Conservation (phyloP, 2,888 invertebrate genomes). For the Cryptocheilus praepositus region DNA sequence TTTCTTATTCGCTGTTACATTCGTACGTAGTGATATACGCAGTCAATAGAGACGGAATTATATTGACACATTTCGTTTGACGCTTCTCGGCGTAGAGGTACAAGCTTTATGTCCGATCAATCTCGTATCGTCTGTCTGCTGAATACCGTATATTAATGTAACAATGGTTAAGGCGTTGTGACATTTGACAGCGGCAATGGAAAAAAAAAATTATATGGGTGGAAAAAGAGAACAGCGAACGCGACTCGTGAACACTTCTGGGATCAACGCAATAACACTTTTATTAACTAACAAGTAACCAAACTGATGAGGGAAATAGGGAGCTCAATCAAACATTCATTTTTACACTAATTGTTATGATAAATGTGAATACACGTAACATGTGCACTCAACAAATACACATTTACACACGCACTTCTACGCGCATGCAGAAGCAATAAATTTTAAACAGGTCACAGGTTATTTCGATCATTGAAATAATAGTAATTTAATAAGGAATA, state of each 20-base stretch:
- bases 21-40: no score
- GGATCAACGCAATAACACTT: constrained; percentile 61
- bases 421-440: constrained; percentile 37
- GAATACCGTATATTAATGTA: neutral
- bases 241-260: constrained; percentile 64
- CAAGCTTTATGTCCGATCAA: no score
- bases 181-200: constrained; percentile 1
- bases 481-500: constrained; percentile 53
- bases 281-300: constrained; percentile 43
- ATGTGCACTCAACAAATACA: constrained; percentile 21
- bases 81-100: no score
- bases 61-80: no score
- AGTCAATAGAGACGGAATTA: no score
- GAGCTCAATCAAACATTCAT: constrained; percentile 57
- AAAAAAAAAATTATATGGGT: constrained; percentile 9
- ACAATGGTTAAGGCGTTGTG: constrained; percentile 1
- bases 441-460: constrained; percentile 41
- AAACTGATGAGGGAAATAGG: constrained; percentile 31
- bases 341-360: constrained; percentile 49
- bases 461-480: constrained; percentile 62
- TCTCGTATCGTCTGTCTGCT: constrained; percentile 1
- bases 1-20: no score
- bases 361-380: constrained; percentile 35
- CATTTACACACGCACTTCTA: constrained; percentile 34
- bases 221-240: constrained; percentile 43